Evolutionary conservation across 2,888 invertebrate genomes (phyloP).

Genomic region (Lapara coniferarum): DNA sequence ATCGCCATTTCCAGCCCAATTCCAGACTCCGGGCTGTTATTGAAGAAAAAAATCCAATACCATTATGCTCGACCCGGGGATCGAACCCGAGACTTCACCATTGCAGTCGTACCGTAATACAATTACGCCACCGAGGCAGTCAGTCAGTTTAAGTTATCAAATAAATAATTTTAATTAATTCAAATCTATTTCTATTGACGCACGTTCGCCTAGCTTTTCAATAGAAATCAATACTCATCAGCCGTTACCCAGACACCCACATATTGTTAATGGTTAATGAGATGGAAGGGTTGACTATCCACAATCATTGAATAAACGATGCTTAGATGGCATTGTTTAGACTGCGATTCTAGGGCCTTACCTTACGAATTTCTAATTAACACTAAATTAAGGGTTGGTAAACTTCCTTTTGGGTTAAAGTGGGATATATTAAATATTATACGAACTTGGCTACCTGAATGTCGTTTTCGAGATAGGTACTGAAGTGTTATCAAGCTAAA

Average conservation of each 20-base stretch:
- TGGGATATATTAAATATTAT: slow-evolving; percentile 14
- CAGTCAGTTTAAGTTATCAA: background rate
- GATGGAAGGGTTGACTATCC: slow-evolving; percentile 49
- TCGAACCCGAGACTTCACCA: no score
- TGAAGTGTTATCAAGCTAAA: slow-evolving; percentile 13
- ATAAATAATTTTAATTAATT: background rate
- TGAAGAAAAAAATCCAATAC: no score
- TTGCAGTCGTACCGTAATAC: no score
- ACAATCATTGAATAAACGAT: slow-evolving; percentile 33
- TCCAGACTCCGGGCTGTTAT: no score
- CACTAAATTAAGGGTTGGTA: slow-evolving; percentile 40
- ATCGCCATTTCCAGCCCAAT: no score
- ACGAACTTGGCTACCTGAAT: background rate
- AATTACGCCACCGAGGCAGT: no score
- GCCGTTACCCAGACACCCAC: slow-evolving; percentile 26
- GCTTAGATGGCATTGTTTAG: slow-evolving; percentile 48
- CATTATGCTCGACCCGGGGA: no score
- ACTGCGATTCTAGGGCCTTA: slow-evolving; percentile 29
- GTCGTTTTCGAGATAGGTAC: slow-evolving; percentile 10
- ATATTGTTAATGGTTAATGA: slow-evolving; percentile 60
- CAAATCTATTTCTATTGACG: background rate
- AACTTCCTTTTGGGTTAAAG: slow-evolving; percentile 33
- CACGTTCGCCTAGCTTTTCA: slow-evolving; percentile 1
- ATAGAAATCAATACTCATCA: slow-evolving; percentile 20
- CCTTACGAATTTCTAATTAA: slow-evolving; percentile 45